phyloP scores from a whole-genome alignment of 2,113 vertebrate species.

The Calcarius ornatus region DNA sequence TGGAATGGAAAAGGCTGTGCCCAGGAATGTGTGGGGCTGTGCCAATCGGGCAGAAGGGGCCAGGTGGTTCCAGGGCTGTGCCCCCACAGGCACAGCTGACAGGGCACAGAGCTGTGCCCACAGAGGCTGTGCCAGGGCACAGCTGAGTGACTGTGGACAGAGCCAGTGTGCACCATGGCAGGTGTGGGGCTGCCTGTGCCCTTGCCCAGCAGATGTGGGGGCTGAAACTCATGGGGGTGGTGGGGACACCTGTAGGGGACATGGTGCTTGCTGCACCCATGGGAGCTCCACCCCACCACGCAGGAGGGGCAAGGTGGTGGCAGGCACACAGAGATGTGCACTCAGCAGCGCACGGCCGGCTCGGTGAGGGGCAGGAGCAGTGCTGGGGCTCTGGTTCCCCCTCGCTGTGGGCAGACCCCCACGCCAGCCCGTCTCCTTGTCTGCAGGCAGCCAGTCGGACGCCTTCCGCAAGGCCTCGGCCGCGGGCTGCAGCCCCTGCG shows the following conservation, averaged over 20 bases:
- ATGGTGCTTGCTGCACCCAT: accelerated
- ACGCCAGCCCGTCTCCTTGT: constrained; percentile 36
- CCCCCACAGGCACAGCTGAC: background rate
- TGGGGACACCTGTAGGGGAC: background rate
- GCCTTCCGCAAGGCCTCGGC: constrained; percentile 75
- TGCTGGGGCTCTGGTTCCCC: background rate
- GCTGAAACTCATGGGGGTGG: accelerated
- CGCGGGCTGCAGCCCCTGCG: constrained; percentile 72
- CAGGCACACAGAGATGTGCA: accelerated
- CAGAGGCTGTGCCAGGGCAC: background rate
- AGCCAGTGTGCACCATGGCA: accelerated
- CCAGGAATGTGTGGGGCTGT: background rate
- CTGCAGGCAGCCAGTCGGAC: constrained; percentile 76
- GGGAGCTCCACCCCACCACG: background rate
- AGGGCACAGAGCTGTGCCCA: background rate
- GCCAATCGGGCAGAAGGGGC: background rate
- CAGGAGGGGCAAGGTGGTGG: accelerated
- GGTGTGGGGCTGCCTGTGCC: background rate
- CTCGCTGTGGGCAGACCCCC: background rate
- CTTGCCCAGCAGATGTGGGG: background rate
- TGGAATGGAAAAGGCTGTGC: background rate
- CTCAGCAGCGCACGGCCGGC: background rate
- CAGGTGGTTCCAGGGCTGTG: background rate
- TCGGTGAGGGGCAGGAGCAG: background rate
- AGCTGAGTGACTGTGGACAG: accelerated